Conservation (phyloP, 2,113 vertebrate genomes). For the Carassius auratus region DNA sequence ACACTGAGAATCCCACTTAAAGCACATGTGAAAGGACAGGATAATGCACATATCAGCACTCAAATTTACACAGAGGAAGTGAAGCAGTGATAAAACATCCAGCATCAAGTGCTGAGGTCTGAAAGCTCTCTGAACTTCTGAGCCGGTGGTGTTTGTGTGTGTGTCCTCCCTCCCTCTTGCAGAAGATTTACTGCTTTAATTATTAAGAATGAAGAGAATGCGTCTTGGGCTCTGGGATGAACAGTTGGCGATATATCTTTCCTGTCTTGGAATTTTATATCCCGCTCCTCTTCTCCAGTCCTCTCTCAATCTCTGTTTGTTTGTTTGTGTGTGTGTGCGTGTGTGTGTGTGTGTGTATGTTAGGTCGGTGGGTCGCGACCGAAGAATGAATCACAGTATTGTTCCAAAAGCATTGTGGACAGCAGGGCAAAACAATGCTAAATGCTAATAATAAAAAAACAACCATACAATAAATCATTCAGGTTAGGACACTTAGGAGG, state of each 20-base stretch:
- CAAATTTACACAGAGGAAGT: constrained; percentile 16
- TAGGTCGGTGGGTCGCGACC: background rate
- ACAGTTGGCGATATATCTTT: constrained; percentile 31
- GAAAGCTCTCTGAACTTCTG: constrained; percentile 29
- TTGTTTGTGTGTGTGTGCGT: background rate
- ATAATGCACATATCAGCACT: constrained; percentile 49
- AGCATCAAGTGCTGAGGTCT: constrained; percentile 20
- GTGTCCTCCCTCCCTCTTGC: constrained; percentile 7
- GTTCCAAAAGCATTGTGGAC: background rate
- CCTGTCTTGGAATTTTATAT: constrained; percentile 19
- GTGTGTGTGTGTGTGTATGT: background rate
- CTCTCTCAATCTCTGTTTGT: background rate
- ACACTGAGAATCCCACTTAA: constrained; percentile 66
- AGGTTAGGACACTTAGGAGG: background rate
- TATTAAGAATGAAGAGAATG: constrained; percentile 43
- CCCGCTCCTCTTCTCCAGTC: background rate
- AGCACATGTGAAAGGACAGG: constrained; percentile 62
- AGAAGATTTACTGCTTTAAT: constrained; percentile 56
- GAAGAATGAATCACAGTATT: background rate
- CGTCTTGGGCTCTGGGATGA: background rate
- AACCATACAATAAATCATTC: background rate
- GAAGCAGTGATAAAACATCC: constrained; percentile 9
- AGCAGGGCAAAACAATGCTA: background rate
- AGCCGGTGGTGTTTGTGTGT: constrained; percentile 2
- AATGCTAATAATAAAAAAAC: background rate